These are phyloP conservation scores for Spinus pinus DNA, from an alignment of 2,797 vertebrate species.

Conservation along the genomic window DNA sequence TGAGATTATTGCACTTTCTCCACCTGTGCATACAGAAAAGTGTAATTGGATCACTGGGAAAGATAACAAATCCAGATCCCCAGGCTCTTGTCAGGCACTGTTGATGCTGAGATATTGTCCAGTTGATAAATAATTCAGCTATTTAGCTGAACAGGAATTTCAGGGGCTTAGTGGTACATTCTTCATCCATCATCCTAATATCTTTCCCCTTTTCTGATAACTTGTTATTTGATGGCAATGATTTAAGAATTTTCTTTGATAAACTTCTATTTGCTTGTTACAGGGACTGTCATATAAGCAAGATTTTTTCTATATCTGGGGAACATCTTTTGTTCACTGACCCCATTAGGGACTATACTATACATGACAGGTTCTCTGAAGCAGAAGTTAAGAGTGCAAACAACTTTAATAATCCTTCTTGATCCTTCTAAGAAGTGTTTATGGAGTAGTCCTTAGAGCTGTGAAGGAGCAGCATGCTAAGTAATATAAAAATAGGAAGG, in stretches of 20 bases:
- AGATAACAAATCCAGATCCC: background rate
- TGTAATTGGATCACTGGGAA: background rate
- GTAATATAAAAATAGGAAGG: background rate
- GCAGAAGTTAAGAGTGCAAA: background rate
- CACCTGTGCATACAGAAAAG: background rate
- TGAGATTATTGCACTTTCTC: background rate
- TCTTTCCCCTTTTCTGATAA: background rate
- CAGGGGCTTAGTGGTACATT: background rate
- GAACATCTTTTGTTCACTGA: background rate
- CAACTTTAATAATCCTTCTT: slow-evolving; percentile 28
- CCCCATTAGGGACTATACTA: background rate
- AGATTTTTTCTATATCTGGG: background rate
- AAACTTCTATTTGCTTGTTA: background rate
- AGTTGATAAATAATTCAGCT: slow-evolving; percentile 53
- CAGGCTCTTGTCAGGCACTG: background rate
- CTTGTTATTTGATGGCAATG: background rate
- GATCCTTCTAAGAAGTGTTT: slow-evolving; percentile 11
- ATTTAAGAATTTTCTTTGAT: background rate
- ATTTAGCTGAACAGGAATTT: background rate
- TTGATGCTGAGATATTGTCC: background rate
- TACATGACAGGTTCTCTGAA: background rate
- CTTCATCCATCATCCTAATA: slow-evolving; percentile 15
- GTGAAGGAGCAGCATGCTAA: background rate
- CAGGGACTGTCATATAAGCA: background rate
- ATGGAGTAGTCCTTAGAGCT: background rate